Percentiles rank a stretch among this genome's conserved stretches.
phyloP scores from a whole-genome alignment of 2,113 vertebrate species.

The Diphyllodes magnificus region DNA sequence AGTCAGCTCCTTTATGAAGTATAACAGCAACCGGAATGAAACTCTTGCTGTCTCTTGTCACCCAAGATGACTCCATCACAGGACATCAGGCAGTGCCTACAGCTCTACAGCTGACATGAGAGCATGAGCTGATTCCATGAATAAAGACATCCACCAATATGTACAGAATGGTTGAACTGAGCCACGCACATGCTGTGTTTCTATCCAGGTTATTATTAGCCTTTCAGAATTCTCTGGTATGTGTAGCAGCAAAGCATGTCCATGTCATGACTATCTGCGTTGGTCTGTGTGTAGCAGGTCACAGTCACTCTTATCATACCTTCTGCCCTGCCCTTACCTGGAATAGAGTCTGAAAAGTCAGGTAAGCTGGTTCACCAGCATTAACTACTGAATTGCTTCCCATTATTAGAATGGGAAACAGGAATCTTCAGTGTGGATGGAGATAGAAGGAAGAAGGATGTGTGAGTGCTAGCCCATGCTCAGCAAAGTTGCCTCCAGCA shows the following conservation, averaged over 20 bases:
- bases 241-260: background rate
- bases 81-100: background rate
- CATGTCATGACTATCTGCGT: background rate
- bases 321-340: background rate
- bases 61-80: background rate
- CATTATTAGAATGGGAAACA: background rate
- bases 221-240: background rate
- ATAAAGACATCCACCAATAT: background rate
- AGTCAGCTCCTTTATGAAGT: background rate
- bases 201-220: background rate
- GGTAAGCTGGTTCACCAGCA: background rate
- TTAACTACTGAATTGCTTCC: background rate
- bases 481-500: background rate
- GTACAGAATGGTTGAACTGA: background rate
- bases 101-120: background rate
- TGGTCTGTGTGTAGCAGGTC: background rate
- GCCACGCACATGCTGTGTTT: background rate
- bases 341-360: background rate
- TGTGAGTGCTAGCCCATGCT: background rate
- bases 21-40: background rate
- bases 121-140: background rate
- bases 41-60: background rate
- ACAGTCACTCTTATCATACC: background rate
- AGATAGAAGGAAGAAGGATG: background rate
- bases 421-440: background rate